Percentiles rank a stretch among this genome's conserved stretches.
Conservation (phyloP, 2,113 vertebrate species). For the Hemicordylus capensis region DNA sequence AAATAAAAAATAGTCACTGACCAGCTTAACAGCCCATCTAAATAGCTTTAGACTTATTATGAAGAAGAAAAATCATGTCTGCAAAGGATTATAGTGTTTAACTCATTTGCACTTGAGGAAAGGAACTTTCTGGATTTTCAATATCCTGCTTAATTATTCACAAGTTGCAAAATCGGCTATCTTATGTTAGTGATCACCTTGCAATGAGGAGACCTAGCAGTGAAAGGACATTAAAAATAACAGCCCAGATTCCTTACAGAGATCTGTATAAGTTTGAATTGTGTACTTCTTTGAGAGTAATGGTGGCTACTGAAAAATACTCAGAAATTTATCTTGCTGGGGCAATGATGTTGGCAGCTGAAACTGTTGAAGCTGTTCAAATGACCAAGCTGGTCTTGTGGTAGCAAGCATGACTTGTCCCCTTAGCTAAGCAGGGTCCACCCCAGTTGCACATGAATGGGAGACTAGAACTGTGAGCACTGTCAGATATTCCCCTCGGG, state of each 20-base stretch:
- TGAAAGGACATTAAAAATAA: no score
- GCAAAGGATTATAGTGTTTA: background rate
- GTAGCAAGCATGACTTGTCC: no score
- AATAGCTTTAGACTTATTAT: background rate
- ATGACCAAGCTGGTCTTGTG: no score
- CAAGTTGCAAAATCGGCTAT: background rate
- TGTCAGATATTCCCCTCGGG: no score
- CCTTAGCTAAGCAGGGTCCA: no score
- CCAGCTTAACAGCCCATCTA: background rate
- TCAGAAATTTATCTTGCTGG: background rate
- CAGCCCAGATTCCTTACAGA: background rate
- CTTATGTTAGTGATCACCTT: background rate
- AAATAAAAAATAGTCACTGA: background rate
- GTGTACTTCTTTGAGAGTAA: background rate
- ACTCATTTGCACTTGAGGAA: background rate
- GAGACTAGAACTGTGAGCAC: no score
- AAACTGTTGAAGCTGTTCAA: background rate
- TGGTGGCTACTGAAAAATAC: background rate
- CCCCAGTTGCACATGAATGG: no score
- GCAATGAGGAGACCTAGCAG: background rate
- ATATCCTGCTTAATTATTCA: background rate
- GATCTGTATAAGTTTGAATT: background rate
- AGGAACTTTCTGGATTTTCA: background rate
- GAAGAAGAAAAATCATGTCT: rapidly evolving
- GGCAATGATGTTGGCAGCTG: background rate